Base-by-base conservation (phyloP, 2,888 invertebrate genomes). In the Uropetala carovei region DNA sequence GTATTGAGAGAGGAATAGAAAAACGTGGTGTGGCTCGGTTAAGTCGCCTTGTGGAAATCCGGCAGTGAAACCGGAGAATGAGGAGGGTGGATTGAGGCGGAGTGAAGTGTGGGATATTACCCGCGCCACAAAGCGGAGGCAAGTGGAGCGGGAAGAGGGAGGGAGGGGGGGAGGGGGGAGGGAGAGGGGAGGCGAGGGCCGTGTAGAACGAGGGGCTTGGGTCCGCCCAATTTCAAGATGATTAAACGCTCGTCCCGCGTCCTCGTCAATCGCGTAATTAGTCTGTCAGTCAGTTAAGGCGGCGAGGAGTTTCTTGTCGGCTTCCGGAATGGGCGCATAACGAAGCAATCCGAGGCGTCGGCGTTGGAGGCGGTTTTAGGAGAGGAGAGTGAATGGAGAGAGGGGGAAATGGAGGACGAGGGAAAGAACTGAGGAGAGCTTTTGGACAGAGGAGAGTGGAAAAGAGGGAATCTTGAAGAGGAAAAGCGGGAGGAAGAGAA, bases 181-280 rank as follows among this genome's bases (percentile, higher is more conserved):
- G n/a, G n/a, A n/a, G 9, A 18, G n/a, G 68, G 22, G 16, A n/a
- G 68, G 22, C 68, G 64, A 64, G 64, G 64, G 64, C n/a, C 18
- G 14, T 14, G 14, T 10, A 7, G 64, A 2, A 43, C 43, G 43
- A 64, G 64, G 64, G 64, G 7, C 14, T n/a, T 43, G 43, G 43
- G 43, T 64, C 64, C 64, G 64, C 64, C 86, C 30, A 86, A 59
- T 30, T 86, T 86, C 59, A 64, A 86, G 60, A 60, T 86, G 86
- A 86, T 86, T 22, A 60, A 86, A 59, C 27, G 86, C 60, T 18
- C 86, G 8, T 64, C 64, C 16, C 13, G 13, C 11, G 3, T 59
- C 16, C 57, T 43, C 11, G 30, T 59, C 68, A 30, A 59, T 59
- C 10, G 11, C 60, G 60, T 86, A 60, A 86, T 86, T 86, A 86